Percentiles rank a stretch among this genome's conserved stretches.
These are phyloP conservation scores for Erpornis zantholeuca DNA, from an alignment of 2,113 vertebrate genomes.

Conservation along the genomic window DNA sequence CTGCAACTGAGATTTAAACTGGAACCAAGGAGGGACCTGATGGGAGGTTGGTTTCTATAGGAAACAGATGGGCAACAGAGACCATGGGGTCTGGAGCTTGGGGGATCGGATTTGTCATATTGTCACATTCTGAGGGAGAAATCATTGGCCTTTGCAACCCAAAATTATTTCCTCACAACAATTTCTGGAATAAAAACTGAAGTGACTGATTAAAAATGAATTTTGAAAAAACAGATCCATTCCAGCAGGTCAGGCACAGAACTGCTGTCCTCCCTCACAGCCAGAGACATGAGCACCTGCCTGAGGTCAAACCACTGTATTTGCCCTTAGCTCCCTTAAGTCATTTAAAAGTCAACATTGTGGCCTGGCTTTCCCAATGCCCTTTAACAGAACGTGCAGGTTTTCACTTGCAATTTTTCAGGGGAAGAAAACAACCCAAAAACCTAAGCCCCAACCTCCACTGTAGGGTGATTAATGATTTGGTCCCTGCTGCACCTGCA, in stretches of 20 bases:
- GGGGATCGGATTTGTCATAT: background rate
- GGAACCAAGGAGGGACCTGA: background rate
- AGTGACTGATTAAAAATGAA: background rate
- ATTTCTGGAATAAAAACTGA: background rate
- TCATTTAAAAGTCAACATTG: background rate
- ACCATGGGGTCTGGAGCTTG: background rate
- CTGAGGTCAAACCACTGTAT: background rate
- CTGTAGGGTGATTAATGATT: conserved; percentile 18
- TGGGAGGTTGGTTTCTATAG: background rate
- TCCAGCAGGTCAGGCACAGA: background rate
- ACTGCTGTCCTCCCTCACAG: background rate
- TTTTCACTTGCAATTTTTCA: background rate
- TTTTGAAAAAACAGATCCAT: background rate
- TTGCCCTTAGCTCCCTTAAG: background rate
- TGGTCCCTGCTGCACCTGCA: background rate
- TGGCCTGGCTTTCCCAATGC: background rate
- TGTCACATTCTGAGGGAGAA: background rate
- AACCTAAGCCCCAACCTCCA: background rate
- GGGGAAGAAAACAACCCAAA: background rate
- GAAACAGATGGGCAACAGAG: background rate
- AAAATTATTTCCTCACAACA: background rate
- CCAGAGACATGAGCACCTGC: background rate
- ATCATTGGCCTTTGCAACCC: background rate
- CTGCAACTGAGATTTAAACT: background rate
- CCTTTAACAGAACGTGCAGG: background rate